phyloP scores from a whole-genome alignment of 2,797 vertebrate genomes.

The Bradypodion pumilum region DNA sequence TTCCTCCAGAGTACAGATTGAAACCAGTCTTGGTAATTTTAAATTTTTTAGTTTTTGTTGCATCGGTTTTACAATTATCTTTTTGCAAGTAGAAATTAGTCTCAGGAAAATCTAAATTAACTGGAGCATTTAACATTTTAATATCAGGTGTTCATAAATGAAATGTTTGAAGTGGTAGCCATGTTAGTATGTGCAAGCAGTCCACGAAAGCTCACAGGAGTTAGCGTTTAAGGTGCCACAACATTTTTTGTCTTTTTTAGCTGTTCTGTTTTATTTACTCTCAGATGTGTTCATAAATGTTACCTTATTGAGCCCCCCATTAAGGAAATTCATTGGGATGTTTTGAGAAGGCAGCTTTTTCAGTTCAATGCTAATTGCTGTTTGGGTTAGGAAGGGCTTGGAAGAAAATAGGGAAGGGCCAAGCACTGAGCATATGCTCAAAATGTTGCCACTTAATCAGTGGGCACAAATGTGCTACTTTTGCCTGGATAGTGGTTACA shows the following conservation, averaged over 20 bases:
- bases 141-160: background rate
- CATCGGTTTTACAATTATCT: background rate
- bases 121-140: background rate
- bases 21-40: constrained; percentile 59
- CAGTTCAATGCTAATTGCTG: background rate
- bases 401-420: background rate
- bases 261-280: no score
- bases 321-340: background rate
- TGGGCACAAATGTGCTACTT: no score
- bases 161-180: no score
- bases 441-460: no score
- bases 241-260: no score
- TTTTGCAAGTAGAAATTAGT: background rate
- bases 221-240: no score
- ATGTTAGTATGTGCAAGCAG: no score
- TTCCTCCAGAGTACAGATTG: constrained; percentile 74
- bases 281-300: background rate
- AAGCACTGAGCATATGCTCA: background rate
- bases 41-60: background rate
- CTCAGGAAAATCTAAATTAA: fast-evolving
- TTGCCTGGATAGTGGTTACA: no score
- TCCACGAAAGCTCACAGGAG: no score
- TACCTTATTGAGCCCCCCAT: background rate
- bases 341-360: background rate
- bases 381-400: background rate